Conservation (phyloP, 37 sponge, comb jelly and placozoan species). For the Tethya wilhelma region DNA sequence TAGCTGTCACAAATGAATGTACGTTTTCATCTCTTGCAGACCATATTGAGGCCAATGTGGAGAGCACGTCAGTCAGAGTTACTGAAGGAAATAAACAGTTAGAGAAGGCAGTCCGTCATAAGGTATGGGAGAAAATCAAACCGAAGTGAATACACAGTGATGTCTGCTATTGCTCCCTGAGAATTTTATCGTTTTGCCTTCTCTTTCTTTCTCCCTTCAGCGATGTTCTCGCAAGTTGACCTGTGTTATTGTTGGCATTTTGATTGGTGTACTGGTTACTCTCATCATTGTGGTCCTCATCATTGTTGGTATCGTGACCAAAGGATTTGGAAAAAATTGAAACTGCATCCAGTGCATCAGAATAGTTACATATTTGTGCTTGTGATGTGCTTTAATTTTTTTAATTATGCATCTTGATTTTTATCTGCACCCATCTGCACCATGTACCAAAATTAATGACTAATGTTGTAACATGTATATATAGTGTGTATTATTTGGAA, state of each 20-base stretch:
- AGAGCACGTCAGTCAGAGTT: constrained; percentile 54
- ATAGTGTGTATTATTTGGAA: too few species aligned
- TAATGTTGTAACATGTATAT: too few species aligned
- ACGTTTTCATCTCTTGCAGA: constrained; percentile 38
- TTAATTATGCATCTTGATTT: too few species aligned
- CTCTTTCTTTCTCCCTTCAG: constrained; percentile 21
- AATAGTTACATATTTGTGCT: too few species aligned
- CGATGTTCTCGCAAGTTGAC: constrained; percentile 60
- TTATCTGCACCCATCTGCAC: too few species aligned
- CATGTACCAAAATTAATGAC: too few species aligned
- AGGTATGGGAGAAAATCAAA: constrained; percentile 35
- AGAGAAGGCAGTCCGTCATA: constrained; percentile 52
- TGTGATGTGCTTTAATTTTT: too few species aligned
- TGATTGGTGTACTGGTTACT: constrained; percentile 6
- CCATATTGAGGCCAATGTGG: constrained; percentile 77
- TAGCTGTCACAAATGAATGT: background rate
- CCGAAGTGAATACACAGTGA: background rate
- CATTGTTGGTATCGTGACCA: constrained; percentile 16
- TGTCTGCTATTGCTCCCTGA: background rate
- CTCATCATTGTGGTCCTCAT: constrained; percentile 47
- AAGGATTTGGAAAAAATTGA: too few species aligned
- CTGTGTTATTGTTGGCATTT: constrained; percentile 15
- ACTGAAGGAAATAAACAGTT: constrained; percentile 66
- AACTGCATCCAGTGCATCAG: too few species aligned
- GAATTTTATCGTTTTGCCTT: too few species aligned